Evolutionary conservation across 2,113 vertebrate genomes (phyloP).

Genomic region (Lepisosteus oculatus): DNA sequence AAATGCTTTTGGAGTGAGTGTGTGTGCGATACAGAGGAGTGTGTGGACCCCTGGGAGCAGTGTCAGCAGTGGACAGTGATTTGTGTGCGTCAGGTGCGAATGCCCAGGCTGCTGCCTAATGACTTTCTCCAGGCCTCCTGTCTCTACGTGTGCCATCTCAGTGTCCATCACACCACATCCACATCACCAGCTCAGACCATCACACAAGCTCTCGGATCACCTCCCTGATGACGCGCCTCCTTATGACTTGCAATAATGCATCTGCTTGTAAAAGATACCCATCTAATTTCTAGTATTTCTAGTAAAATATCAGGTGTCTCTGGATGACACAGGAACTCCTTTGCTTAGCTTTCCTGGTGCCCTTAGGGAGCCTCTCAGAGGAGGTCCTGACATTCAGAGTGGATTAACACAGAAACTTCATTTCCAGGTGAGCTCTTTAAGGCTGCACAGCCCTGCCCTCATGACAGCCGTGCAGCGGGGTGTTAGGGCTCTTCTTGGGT

Average conservation of each 20-base stretch:
- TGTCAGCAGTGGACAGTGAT: neutral
- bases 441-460: too few species aligned
- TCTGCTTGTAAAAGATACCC: neutral
- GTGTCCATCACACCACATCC: slow-evolving; percentile 22
- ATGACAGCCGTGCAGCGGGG: too few species aligned
- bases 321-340: too few species aligned
- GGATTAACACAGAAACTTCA: too few species aligned
- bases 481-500: too few species aligned
- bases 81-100: slow-evolving; percentile 24
- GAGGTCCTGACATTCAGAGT: too few species aligned
- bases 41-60: neutral
- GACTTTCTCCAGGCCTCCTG: slow-evolving; percentile 2
- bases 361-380: too few species aligned
- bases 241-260: neutral
- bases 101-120: neutral
- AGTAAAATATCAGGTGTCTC: too few species aligned
- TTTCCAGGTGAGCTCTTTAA: too few species aligned
- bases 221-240: neutral
- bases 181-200: slow-evolving; percentile 16
- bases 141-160: slow-evolving; percentile 13
- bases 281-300: too few species aligned
- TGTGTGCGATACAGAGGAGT: neutral
- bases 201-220: neutral
- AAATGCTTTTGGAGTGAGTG: neutral
- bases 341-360: too few species aligned